These are phyloP conservation scores for Pluvianellus socialis DNA, from an alignment of 2,113 vertebrate species.

Conservation along the genomic window DNA sequence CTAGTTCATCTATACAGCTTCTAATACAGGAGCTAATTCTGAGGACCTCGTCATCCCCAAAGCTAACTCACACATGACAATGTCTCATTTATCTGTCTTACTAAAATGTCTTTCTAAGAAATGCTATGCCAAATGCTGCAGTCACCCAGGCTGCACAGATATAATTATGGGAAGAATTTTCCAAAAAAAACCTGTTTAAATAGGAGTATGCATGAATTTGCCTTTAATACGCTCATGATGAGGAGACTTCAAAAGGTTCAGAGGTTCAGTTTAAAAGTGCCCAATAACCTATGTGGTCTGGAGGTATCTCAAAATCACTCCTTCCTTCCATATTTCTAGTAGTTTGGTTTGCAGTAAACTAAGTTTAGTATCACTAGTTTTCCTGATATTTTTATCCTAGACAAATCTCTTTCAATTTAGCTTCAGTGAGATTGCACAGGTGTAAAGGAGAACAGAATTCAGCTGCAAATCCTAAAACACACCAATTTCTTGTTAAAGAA, in stretches of 20 bases:
- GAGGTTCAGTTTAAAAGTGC: background rate
- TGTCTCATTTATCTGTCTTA: background rate
- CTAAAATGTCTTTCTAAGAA: background rate
- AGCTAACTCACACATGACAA: background rate
- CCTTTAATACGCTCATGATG: background rate
- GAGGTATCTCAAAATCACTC: background rate
- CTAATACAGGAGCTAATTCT: background rate
- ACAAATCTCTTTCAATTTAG: background rate
- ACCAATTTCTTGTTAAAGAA: background rate
- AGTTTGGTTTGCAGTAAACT: background rate
- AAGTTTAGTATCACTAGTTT: background rate
- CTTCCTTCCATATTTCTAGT: background rate
- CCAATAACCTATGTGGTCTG: background rate
- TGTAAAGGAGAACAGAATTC: background rate
- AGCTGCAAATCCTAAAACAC: background rate
- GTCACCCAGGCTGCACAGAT: background rate
- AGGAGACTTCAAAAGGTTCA: conserved; percentile 4
- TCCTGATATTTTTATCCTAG: conserved; percentile 32
- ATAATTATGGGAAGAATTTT: background rate
- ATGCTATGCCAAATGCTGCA: background rate
- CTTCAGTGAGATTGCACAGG: background rate
- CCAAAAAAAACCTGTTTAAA: background rate
- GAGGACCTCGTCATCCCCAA: background rate
- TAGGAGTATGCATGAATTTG: background rate
- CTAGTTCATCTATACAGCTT: background rate